phyloP scores from a whole-genome alignment of 1,140 invertebrate genomes.

The Tetramorium alpestre region DNA sequence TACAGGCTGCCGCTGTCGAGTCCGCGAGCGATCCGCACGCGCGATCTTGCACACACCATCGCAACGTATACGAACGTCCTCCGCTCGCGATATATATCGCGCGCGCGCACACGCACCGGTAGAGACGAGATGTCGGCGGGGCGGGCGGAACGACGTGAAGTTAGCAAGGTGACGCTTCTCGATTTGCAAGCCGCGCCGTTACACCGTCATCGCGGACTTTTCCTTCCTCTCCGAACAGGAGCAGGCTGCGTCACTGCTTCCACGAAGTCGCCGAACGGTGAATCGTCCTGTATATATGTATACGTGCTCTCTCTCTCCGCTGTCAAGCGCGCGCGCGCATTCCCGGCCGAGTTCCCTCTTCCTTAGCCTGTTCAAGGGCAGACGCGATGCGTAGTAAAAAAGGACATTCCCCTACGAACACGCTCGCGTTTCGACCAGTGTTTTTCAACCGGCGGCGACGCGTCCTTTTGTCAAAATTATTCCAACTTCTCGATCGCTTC shows the following conservation, averaged over 20 bases:
- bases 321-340: background rate
- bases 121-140: background rate
- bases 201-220: constrained; percentile 3
- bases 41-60: constrained; percentile 35
- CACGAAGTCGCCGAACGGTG: background rate
- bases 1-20: constrained; percentile 17
- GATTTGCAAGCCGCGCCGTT: background rate
- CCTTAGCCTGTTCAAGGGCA: constrained; percentile 50
- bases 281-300: constrained; percentile 17
- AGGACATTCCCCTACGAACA: background rate
- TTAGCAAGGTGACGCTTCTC: background rate
- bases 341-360: constrained; percentile 1
- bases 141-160: background rate
- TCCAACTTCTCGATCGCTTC: background rate
- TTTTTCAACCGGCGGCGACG: constrained; percentile 17
- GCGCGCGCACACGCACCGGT: background rate
- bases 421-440: background rate
- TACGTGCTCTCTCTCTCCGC: background rate
- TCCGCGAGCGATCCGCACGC: background rate
- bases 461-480: background rate
- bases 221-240: constrained; percentile 8
- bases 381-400: constrained; percentile 48
- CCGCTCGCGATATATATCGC: background rate
- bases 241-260: constrained; percentile 22
- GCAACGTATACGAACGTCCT: background rate